phyloP scores from a whole-genome alignment of 2,888 invertebrate genomes.

The Girardia tigrina region DNA sequence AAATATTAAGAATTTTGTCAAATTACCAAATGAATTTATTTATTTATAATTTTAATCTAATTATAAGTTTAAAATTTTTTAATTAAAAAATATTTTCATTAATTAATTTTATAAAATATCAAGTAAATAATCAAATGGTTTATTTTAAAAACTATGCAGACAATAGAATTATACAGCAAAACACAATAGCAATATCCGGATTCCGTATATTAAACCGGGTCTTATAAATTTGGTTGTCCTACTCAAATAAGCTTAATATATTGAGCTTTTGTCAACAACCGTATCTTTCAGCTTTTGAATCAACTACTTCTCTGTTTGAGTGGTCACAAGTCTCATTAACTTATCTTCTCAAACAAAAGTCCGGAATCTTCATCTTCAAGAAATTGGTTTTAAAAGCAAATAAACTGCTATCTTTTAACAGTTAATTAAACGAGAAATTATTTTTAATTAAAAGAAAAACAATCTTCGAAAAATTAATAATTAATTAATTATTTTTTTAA shows the following conservation, averaged over 20 bases:
- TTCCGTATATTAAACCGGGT: conserved; percentile 10
- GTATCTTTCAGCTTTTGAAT: neutral
- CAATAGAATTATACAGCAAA: neutral
- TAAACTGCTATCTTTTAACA: too few species aligned
- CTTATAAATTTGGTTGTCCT: conserved; percentile 2
- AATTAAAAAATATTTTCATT: neutral
- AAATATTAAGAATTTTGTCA: too few species aligned
- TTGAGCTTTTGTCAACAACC: conserved; percentile 19
- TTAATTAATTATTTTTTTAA: too few species aligned
- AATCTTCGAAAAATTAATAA: too few species aligned
- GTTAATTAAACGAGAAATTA: too few species aligned
- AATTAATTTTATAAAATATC: neutral
- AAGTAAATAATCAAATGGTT: neutral
- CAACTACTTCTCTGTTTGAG: conserved; percentile 17
- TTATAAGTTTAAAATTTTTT: too few species aligned
- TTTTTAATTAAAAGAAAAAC: too few species aligned
- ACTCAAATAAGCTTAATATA: neutral
- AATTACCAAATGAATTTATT: too few species aligned
- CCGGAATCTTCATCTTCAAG: neutral
- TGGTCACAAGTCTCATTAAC: conserved; percentile 20
- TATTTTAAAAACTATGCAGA: neutral
- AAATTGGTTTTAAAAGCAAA: neutral
- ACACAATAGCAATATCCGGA: conserved; percentile 12
- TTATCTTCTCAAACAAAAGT: conserved; percentile 8
- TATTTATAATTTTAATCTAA: too few species aligned